Evolutionary conservation across 35 echinoderm and acorn worm genomes (phyloP), one percentile per base, ranked within the genome.

Genomic region (Stichopus chloronotus): DNA sequence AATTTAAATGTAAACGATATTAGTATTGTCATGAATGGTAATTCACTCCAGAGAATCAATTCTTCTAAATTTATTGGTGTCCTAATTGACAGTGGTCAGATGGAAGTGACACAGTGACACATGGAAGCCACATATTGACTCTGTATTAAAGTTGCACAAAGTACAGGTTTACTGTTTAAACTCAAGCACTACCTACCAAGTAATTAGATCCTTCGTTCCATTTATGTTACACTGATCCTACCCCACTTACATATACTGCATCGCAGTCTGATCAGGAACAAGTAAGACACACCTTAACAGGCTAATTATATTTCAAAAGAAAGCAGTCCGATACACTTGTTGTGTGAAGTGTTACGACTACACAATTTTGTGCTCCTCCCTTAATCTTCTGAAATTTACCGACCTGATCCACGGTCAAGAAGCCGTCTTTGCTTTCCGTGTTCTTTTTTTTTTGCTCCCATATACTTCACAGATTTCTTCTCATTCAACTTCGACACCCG

Each of bases 11-110:
- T 43, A 1, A 43, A 1, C 30, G 65, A 4, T 71, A 71, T 71
- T 71, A 71, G 65, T 13, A 71, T 71, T 71, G 11, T 71, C 65
- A 71, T 71, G 65, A 71, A 71, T 71, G 65, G 65, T 71, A n/a
- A 71, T 13, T 71, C 1, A 71, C n/a, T 71, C 11, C 1, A 71
- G n/a, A 71, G n/a, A 76, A 8, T 76, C 25, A 17, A 11, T 76
- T 17, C 6, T 76, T 5, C 72, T 76, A 76, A 76, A 76, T 76
- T 76, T 3, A 17, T 76, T 7, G 3, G 72, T 17, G 72, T 76
- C 25, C 25, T 76, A 76, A 76, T 11, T 76, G 72, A 76, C 72
- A 12, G 16, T 17, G 8, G 72, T 76, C 30, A 43, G 1, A 43
- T 43, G 30, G 30, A 43, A 43, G 3, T 43, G 30, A 43, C 30